Percentiles rank a stretch among this genome's conserved stretches.
Conservation (phyloP, 2,113 vertebrate genomes). For the Carettochelys insculpta region DNA sequence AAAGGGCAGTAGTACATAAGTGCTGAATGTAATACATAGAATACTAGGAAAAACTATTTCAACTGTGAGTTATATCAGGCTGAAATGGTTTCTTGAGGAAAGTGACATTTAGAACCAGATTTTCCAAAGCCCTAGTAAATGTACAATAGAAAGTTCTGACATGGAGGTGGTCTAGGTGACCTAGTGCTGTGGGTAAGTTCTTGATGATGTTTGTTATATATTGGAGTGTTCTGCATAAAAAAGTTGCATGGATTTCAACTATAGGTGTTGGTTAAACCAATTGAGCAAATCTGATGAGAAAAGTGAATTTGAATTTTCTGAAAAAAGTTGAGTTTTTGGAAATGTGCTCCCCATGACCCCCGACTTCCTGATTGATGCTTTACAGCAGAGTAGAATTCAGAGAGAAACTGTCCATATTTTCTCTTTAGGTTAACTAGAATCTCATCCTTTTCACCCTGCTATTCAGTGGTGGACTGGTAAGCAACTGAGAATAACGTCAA, state of each 20-base stretch:
- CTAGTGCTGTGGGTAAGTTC: background rate
- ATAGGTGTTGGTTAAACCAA: background rate
- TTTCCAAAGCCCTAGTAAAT: background rate
- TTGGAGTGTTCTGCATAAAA: background rate
- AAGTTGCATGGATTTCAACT: background rate
- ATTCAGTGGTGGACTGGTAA: no score
- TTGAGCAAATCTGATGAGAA: background rate
- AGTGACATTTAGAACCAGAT: background rate
- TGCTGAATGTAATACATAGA: background rate
- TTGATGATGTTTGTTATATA: background rate
- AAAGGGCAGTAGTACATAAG: background rate
- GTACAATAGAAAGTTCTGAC: background rate
- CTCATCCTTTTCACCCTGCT: no score
- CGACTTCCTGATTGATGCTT: no score
- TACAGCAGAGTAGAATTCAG: no score
- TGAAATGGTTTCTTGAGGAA: background rate
- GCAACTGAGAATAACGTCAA: no score
- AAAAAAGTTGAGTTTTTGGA: background rate
- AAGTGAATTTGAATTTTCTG: background rate
- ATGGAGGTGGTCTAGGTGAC: background rate
- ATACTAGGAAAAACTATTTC: background rate
- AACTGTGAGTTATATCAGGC: background rate
- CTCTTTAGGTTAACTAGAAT: background rate
- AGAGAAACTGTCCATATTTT: background rate
- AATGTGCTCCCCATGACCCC: no score